phyloP scores from a whole-genome alignment of 1,140 invertebrate genomes.

The Probaryconus sp. region DNA sequence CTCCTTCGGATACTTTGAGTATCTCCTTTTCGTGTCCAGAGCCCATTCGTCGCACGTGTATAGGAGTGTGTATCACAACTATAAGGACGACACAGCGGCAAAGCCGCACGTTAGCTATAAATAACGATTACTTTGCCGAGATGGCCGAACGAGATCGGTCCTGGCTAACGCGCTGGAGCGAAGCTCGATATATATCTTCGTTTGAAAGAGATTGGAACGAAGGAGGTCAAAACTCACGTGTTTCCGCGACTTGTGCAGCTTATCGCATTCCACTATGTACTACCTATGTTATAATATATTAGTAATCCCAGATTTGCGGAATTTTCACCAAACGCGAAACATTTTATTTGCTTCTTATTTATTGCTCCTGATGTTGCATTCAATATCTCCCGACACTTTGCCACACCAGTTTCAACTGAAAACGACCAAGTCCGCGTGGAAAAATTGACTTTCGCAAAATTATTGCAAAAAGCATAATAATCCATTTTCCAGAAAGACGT shows the following conservation, averaged over 20 bases:
- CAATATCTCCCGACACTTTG: neutral
- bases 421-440: no score
- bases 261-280: constrained; percentile 37
- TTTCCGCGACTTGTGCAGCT: constrained; percentile 51
- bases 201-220: constrained; percentile 63
- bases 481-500: no score
- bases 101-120: constrained; percentile 51
- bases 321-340: constrained; percentile 14
- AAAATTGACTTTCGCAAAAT: no score
- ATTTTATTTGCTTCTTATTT: constrained; percentile 26
- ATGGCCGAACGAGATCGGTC: constrained; percentile 56
- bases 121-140: constrained; percentile 62
- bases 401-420: no score
- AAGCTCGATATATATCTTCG: constrained; percentile 58
- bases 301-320: constrained; percentile 40
- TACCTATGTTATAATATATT: constrained; percentile 45
- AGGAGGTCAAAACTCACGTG: constrained; percentile 60
- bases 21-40: constrained; percentile 46
- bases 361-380: neutral
- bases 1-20: constrained; percentile 37
- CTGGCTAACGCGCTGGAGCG: constrained; percentile 40
- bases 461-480: no score
- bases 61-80: constrained; percentile 37
- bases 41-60: constrained; percentile 38
- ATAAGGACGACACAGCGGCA: constrained; percentile 41